Conservation (phyloP, 1,140 invertebrate species). For the Drosophila nebulosa region DNA sequence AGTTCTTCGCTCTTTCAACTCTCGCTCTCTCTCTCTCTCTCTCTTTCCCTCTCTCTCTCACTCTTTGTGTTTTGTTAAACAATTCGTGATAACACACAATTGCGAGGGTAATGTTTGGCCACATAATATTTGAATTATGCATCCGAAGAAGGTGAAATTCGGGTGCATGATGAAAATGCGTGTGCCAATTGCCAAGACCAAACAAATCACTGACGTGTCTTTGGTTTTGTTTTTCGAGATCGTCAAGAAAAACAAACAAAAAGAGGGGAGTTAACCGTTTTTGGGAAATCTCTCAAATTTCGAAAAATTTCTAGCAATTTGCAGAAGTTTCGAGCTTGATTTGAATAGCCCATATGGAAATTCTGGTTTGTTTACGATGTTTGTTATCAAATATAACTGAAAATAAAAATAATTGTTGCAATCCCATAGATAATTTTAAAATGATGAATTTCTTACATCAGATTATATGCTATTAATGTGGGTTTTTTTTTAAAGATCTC, state of each 20-base stretch:
- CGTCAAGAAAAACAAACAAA: neutral
- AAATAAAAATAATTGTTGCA: no score
- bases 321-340: neutral
- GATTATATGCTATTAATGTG: no score
- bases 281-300: neutral
- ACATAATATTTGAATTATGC: neutral
- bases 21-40: neutral
- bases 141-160: neutral
- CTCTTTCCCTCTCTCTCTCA: neutral
- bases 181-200: neutral
- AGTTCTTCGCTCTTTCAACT: neutral
- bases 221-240: neutral
- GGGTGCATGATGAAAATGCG: neutral
- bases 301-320: neutral
- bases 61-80: neutral
- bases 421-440: no score
- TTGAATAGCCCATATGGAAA: no score
- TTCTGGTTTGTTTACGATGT: no score
- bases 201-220: neutral
- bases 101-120: neutral
- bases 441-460: no score
- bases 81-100: neutral
- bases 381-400: neutral
- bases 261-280: neutral
- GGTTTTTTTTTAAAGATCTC: no score